Evolutionary conservation across 2,113 vertebrate species (phyloP), one percentile per base, ranked within the genome.

Genomic region (Pipra filicauda): DNA sequence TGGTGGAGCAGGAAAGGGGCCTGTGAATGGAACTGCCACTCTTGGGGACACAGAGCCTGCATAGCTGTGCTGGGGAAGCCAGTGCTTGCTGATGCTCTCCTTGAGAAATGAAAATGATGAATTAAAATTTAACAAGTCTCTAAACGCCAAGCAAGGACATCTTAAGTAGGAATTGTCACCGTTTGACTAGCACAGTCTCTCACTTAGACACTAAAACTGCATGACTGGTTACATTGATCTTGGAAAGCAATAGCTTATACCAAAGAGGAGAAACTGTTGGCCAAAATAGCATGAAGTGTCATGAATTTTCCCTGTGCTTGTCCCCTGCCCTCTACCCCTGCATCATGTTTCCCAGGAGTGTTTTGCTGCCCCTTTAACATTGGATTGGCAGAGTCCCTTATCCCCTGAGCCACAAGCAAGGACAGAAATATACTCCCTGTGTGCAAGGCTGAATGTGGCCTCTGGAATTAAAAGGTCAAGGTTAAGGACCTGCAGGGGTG

Each of bases 81-180:
- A 0, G 30, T 52, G 35, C 39, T 89, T 65, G 69, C 64, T 88
- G 43, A 7, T 77, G 51, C 72, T 73, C 9, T n/a, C 26, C 39
- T 49, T 91, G 54, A 59, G 51, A 90, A 84, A 90, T 41, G 7
- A 84, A 89, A 87, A 86, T 37, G 69, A 81, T 86, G 43, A 95
- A 93, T 95, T 91, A 89, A 95, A 93, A 66, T 89, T 89, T 97
- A 92, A 89, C 65, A 64, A 88, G 71, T 88, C 75, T 79, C 67
- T 95, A 93, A 92, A 86, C 72, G 76, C 72, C 76, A 72, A 66
- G 44, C 48, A 88, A 89, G 52, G 88, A 78, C 18, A 9, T 91
- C 65, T 87, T 88, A 92, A 96, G 84, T 59, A 83, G 80, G 35
- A 84, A 93, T 93, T 95, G 88, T 91, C 61, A 66, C 44, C 1